A percentile compares a stretch with the other conserved stretches of the same genome.
Evolutionary conservation across 2,797 vertebrate species (phyloP).

Genomic region (Gadopsis marmoratus): DNA sequence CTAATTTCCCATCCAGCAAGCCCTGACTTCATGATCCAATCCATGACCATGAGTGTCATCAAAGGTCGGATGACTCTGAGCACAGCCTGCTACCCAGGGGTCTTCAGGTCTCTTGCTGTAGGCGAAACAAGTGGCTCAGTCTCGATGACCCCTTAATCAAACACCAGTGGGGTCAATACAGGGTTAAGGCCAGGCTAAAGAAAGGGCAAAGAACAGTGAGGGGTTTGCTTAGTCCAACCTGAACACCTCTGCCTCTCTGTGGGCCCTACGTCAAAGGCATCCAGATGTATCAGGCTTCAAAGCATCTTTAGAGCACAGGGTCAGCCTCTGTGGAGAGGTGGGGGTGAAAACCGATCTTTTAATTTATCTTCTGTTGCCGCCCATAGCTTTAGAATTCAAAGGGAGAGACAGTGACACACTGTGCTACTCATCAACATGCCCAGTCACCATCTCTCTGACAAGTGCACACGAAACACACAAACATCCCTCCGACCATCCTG

Average conservation of each 20-base stretch:
- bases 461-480: conserved; percentile 47
- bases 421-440: conserved; percentile 15
- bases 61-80: conserved; percentile 13
- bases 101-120: conserved; percentile 35
- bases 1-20: conserved; percentile 56
- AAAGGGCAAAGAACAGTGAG: conserved; percentile 51
- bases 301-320: conserved; percentile 47
- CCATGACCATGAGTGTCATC: conserved; percentile 29
- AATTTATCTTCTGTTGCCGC: conserved; percentile 64
- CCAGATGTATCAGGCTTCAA: conserved; percentile 82
- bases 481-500: conserved; percentile 26
- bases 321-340: conserved; percentile 32
- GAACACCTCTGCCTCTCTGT: conserved; percentile 60
- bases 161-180: conserved; percentile 53
- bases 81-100: conserved; percentile 24
- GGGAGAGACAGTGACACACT: background rate
- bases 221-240: conserved; percentile 57
- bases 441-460: conserved; percentile 24
- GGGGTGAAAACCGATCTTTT: conserved; percentile 68
- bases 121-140: conserved; percentile 58
- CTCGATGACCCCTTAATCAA: conserved; percentile 54
- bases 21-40: conserved; percentile 37
- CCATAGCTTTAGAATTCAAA: conserved; percentile 25
- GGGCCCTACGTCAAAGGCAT: conserved; percentile 67
- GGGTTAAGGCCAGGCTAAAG: conserved; percentile 49